Percentiles rank a stretch among this genome's conserved stretches.
These are phyloP conservation scores for Okamejei kenojei DNA, from an alignment of 2,797 vertebrate species.

Conservation along the genomic window DNA sequence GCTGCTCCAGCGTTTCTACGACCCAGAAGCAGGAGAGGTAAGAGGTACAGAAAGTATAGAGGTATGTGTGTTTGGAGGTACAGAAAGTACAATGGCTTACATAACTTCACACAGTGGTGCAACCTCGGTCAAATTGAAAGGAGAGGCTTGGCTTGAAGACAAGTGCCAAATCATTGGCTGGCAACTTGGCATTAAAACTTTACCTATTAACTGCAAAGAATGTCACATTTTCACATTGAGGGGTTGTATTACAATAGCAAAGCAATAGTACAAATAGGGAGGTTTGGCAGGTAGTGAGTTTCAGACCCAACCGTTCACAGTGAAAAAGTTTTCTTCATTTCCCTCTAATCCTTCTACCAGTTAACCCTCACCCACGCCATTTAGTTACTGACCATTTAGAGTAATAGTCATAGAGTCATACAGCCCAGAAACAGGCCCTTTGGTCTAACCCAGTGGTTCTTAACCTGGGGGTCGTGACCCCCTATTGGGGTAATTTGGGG, in stretches of 20 bases:
- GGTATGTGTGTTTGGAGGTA: not conserved
- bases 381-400: too few relatives aligned
- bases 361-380: too few relatives aligned
- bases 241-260: not conserved
- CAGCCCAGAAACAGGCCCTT: too few relatives aligned
- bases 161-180: not conserved
- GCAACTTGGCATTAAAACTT: not conserved
- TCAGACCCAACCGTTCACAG: too few relatives aligned
- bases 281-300: too few relatives aligned
- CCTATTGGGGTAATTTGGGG: too few relatives aligned
- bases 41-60: conserved; percentile 34
- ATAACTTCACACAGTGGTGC: not conserved
- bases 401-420: too few relatives aligned
- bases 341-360: too few relatives aligned
- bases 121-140: not conserved
- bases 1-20: conserved; percentile 68
- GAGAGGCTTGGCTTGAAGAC: not conserved
- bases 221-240: not conserved
- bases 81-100: not conserved
- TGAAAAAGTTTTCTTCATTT: too few relatives aligned
- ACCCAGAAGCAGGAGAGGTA: conserved; percentile 63
- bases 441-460: too few relatives aligned
- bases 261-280: too few relatives aligned
- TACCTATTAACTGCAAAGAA: not conserved
- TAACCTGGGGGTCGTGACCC: too few relatives aligned